phyloP scores from a whole-genome alignment of 2,888 invertebrate genomes.

The Pyrrhia umbra region DNA sequence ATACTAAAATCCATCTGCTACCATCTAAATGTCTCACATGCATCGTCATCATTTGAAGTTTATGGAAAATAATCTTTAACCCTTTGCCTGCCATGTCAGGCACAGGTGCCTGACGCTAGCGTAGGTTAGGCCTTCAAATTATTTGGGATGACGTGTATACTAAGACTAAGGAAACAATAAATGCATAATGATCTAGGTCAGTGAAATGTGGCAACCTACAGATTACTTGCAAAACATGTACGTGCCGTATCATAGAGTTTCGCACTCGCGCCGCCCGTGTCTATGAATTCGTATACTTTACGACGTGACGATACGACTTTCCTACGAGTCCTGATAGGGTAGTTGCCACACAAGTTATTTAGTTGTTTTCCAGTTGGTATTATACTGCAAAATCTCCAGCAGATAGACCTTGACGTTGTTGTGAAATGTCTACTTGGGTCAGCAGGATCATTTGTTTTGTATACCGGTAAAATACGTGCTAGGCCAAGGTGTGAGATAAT shows the following conservation, averaged over 20 bases:
- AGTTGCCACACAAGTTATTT: constrained; percentile 33
- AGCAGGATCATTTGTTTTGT: background rate
- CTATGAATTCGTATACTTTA: constrained; percentile 52
- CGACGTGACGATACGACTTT: constrained; percentile 40
- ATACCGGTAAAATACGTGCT: background rate
- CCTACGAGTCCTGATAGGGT: constrained; percentile 21
- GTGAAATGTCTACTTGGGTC: constrained; percentile 7
- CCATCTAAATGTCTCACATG: too few species aligned
- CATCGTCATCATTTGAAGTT: too few species aligned
- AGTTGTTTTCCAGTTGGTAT: constrained; percentile 18
- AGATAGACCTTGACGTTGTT: background rate
- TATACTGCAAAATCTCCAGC: too few species aligned
- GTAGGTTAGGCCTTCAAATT: too few species aligned
- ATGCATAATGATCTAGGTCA: constrained; percentile 39
- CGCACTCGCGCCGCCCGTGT: constrained; percentile 27
- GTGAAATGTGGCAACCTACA: constrained; percentile 34
- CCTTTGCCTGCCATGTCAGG: too few species aligned
- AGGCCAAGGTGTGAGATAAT: too few species aligned
- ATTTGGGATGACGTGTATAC: too few species aligned
- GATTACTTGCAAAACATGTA: constrained; percentile 35
- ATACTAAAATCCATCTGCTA: too few species aligned
- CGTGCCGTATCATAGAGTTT: constrained; percentile 48
- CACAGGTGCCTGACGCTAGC: too few species aligned
- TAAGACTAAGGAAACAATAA: constrained; percentile 9
- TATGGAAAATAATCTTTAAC: too few species aligned